Evolutionary conservation across 2,888 invertebrate genomes (phyloP), one percentile per base, ranked within the genome.

Genomic region (Rugalucina vietnamica): DNA sequence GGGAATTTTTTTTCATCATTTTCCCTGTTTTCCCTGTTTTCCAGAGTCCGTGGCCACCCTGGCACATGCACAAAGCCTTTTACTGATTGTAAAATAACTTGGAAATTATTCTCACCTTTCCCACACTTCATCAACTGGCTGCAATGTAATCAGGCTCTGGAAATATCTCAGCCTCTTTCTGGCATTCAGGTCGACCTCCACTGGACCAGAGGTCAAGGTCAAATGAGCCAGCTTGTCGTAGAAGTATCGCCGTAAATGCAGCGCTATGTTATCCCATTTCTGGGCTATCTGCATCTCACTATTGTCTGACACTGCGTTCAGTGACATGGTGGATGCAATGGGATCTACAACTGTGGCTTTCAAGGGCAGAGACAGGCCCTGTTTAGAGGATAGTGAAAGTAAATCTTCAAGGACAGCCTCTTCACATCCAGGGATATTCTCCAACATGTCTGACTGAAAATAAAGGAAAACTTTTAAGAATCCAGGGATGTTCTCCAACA

Each of bases 321-420:
- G 88, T 29, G 94, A 94, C 75, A 92, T 87, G 34, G 91, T 89
- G 8, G 94, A 94, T 12, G 89, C 88, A 27, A 90, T 89, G 4
- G 89, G 88, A 39, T 91, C 90, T 0, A 89, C 87, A 14, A 73
- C 88, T 0, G 89, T 81, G 5, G 90, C 85, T 37, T 89, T 88
- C 10, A 92, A 81, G 0, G 94, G 94, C 69, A 94, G 87, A 32
- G 91, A 86, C n/a, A 94, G 84, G 1, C 94, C 94, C 74, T 94
- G 93, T n/a, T 90, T 88, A 1, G 94, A 93, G 24, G 93, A 92
- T 14, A 94, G 88, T 5, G 89, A 85, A 39, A 94, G 77, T 27
- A 94, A 87, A 72, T 93, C 92, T 70, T 93, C 90, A 18, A 94
- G 86, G 12, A 94, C 89, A 0, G 90, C 88, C 78, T 93, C 93